Base-by-base conservation (phyloP, 2,888 invertebrate genomes). In the Heliconius cydno region DNA sequence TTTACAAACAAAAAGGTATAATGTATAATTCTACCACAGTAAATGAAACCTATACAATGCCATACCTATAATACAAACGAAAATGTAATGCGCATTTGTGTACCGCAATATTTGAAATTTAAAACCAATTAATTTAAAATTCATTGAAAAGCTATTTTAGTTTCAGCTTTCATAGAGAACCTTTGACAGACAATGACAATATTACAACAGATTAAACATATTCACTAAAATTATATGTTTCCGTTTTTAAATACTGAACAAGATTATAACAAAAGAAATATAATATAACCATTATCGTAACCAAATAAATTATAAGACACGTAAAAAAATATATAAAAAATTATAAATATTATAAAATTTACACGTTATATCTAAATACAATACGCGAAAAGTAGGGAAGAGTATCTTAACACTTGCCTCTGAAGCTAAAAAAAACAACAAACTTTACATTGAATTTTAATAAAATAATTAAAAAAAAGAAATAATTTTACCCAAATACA, bases 71-170 rank as follows among this genome's bases (percentile, higher is more conserved):
- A 70, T 15, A 41, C 13, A 70, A 38, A 25, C 41, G 41, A 41
- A 25, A 34, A 67, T 67, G 10, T 41, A 41, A 13, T 15, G 12
- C 13, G n/a, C 25, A 70, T 70, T 70, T 70, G 15, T 7, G 25
- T 3, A 41, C 12, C 41, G 12, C 68, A 70, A 70, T n/a, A 41
- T 25, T 13, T 38, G 41, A 70, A 70, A 41, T 70, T 70, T 41
- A 70, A 41, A 41, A 38, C 68, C 5, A 68, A n/a, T 70, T 41
- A 70, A 41, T 41, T 41, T 41, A 15, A 70, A 41, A 70, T 70
- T 41, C 22, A 57, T 73, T 73, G 57, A 57, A 46, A 68, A 68
- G n/a, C 30, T 72, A 28, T 12, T 22, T 28, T 19, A 30, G 28
- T 52, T 28, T 52, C 28, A 28, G 52, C 30, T 52, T 52, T 57